Conservation (phyloP, 2,113 vertebrate genomes). For the Pimephales promelas region DNA sequence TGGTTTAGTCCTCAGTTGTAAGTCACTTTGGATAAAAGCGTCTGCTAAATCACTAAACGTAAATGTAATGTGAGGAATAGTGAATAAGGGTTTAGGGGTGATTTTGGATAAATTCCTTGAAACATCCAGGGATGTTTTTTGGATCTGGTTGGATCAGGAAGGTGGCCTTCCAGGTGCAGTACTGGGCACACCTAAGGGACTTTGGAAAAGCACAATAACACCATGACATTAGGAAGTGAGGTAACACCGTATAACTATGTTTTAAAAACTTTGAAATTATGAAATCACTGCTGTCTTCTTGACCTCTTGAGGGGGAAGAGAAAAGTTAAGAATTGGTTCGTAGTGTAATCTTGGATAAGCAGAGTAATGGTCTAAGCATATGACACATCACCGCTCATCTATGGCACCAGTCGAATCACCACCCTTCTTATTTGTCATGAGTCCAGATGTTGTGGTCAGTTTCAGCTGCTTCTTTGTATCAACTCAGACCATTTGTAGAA, state of each 20-base stretch:
- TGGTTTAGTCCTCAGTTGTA: too few relatives aligned
- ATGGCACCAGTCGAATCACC: neutral
- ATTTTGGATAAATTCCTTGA: neutral
- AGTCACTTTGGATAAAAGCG: too few relatives aligned
- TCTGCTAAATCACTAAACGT: too few relatives aligned
- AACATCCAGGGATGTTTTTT: neutral
- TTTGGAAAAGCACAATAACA: neutral
- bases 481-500: conserved; percentile 6
- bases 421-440: conserved; percentile 8
- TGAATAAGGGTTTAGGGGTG: too few relatives aligned
- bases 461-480: conserved; percentile 34
- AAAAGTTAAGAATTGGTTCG: neutral
- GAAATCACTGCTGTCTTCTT: neutral
- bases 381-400: conserved; percentile 28
- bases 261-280: conserved; percentile 4
- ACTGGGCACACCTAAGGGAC: neutral
- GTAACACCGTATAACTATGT: neutral
- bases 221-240: neutral
- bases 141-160: neutral
- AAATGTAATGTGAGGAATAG: too few relatives aligned
- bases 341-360: neutral
- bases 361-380: neutral
- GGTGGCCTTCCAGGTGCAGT: neutral
- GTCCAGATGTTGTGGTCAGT: conserved; percentile 9
- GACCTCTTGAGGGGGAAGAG: neutral